Base-by-base conservation (phyloP, 2,797 vertebrate species). In the Peromyscus melanophrys region DNA sequence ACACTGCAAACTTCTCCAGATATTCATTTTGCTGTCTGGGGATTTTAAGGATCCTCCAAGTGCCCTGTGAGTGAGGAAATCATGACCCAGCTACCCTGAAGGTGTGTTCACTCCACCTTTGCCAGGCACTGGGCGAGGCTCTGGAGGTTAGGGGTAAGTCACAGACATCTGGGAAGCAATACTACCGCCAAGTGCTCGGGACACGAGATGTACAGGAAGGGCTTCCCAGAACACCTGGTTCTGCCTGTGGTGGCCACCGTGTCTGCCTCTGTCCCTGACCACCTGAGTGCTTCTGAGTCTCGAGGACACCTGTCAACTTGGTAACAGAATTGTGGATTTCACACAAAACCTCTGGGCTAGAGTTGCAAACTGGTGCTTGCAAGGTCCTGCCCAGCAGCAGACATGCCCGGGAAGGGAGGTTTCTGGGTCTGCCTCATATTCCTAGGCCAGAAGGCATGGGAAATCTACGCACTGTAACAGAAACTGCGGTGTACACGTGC, bases 401-500 rank as follows among this genome's bases (percentile, higher is more conserved):
- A 14, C 25, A 27, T 3, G 17, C 17, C 46, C 3, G 17, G 86
- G 77, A 49, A 43, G 12, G 0, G 0, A 12, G 10, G 31, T 73
- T 90, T 80, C 49, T 27, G 49, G 81, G 27, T 9, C 40, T 57
- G 29, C 2, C 31, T 6, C 21, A 23, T 31, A n/a, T 49, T 88
- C 65, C n/a, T 2, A 16, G 75, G 88, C 63, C 57, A 6, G 9
- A 21, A 13, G 31, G 34, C 7, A 10, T 31, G 73, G 80, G n/a
- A 46, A 19, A 5, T 10, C 19, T 31, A 78, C 71, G 40, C 31
- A 4, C 13, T 4, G 0, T 19, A 21, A 34, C 59, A 37, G 23
- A 21, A 67, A n/a, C 5, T 52, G 9, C 0, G 0, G 59, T 0
- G 8, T 4, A 0, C 3, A 4, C 5, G 0, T 0, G 17, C 40